A percentile compares a stretch with the other conserved stretches of the same genome.
These are phyloP conservation scores for Dunckerocampus dactyliophorus DNA, from an alignment of 2,113 vertebrate genomes.

Conservation along the genomic window DNA sequence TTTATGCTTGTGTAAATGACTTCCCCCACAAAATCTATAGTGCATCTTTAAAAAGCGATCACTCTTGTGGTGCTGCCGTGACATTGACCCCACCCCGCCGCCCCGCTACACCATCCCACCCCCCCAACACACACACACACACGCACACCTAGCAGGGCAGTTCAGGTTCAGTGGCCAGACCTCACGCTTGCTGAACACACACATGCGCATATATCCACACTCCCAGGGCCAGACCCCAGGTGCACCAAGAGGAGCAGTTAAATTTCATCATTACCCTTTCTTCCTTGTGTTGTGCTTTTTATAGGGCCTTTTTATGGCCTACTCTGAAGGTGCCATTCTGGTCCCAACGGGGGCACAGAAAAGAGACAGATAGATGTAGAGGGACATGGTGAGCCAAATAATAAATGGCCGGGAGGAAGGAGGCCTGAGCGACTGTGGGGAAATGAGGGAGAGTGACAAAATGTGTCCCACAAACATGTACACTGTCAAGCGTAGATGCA, in stretches of 20 bases:
- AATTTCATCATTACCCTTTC: conserved; percentile 82
- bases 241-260: conserved; percentile 76
- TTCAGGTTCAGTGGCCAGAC: conserved; percentile 72
- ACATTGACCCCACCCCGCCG: conserved; percentile 67
- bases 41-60: conserved; percentile 78
- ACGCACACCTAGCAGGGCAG: conserved; percentile 47
- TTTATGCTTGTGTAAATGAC: conserved; percentile 76
- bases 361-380: conserved; percentile 61
- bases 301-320: conserved; percentile 73
- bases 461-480: conserved; percentile 42
- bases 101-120: too few species aligned
- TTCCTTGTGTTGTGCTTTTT: conserved; percentile 73
- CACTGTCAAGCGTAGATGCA: conserved; percentile 38
- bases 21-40: conserved; percentile 79
- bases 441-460: conserved; percentile 11
- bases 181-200: conserved; percentile 46
- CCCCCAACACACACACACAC: not conserved
- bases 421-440: conserved; percentile 20
- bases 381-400: conserved; percentile 39
- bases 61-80: conserved; percentile 68
- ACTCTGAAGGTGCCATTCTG: conserved; percentile 67
- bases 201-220: conserved; percentile 45
- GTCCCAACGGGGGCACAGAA: conserved; percentile 62
- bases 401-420: conserved; percentile 29
- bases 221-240: conserved; percentile 69